Percentiles rank a stretch among this genome's conserved stretches.
Evolutionary conservation across 2,113 vertebrate species (phyloP).

Genomic region (Coreoperca whiteheadi): DNA sequence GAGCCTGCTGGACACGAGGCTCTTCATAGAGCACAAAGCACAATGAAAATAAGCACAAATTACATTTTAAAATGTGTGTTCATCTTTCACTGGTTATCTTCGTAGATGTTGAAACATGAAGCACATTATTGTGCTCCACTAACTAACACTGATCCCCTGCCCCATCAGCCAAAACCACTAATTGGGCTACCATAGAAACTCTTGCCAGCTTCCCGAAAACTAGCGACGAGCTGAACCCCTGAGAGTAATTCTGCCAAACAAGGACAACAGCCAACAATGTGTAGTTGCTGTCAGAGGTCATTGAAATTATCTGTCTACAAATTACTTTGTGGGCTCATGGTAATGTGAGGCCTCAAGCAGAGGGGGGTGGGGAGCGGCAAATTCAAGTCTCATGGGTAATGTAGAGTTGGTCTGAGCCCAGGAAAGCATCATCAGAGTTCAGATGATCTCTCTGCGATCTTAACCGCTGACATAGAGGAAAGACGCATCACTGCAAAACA

Average conservation of each 20-base stretch:
- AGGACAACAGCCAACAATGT: slow-evolving; percentile 66
- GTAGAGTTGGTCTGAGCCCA: slow-evolving; percentile 66
- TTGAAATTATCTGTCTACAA: slow-evolving; percentile 75
- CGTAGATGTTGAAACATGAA: slow-evolving; percentile 37
- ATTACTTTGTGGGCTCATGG: slow-evolving; percentile 74
- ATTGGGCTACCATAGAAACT: slow-evolving; percentile 55
- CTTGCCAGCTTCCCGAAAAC: slow-evolving; percentile 48
- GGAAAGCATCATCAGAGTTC: slow-evolving; percentile 70
- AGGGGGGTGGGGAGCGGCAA: slow-evolving; percentile 23
- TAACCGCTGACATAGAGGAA: slow-evolving; percentile 79
- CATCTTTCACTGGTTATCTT: slow-evolving; percentile 34
- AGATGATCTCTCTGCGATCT: slow-evolving; percentile 72
- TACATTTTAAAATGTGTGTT: slow-evolving; percentile 32
- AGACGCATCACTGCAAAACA: slow-evolving; percentile 75
- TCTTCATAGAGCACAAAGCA: not conserved
- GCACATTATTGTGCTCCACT: slow-evolving; percentile 50
- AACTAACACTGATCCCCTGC: slow-evolving; percentile 54
- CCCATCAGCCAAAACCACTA: slow-evolving; percentile 73
- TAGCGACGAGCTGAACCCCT: slow-evolving; percentile 48
- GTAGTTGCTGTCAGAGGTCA: slow-evolving; percentile 73
- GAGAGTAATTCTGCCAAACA: slow-evolving; percentile 55
- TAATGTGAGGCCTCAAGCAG: slow-evolving; percentile 61
- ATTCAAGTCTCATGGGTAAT: slow-evolving; percentile 64
- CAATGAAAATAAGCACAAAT: slow-evolving; percentile 13
- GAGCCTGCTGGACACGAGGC: slow-evolving; percentile 2